phyloP scores from a whole-genome alignment of 2,113 vertebrate species.

The Suricata suricatta region DNA sequence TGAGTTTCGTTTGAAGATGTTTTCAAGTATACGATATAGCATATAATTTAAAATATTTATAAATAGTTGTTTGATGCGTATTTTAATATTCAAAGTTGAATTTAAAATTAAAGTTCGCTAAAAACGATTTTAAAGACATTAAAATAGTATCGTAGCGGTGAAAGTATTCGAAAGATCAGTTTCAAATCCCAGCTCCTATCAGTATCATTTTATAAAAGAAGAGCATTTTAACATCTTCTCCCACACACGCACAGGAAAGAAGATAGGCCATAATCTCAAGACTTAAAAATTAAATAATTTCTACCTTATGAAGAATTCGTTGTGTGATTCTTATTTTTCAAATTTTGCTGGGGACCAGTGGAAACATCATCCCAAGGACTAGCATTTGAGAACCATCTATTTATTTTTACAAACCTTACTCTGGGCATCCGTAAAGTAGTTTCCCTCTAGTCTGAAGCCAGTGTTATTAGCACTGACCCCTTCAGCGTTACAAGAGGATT shows the following conservation, averaged over 20 bases:
- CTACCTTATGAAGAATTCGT: neutral
- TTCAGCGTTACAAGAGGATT: neutral
- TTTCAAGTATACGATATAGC: neutral
- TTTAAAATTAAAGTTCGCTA: constrained; percentile 20
- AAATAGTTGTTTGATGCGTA: neutral
- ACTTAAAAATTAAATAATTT: constrained; percentile 27
- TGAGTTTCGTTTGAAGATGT: constrained; percentile 29
- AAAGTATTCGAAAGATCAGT: neutral
- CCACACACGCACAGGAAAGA: neutral
- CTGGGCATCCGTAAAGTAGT: neutral
- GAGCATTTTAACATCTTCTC: neutral
- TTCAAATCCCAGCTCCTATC: constrained; percentile 31
- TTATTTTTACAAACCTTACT: neutral
- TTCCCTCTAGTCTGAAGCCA: neutral
- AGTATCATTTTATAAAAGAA: constrained; percentile 36
- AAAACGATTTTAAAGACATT: neutral
- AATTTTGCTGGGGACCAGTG: neutral
- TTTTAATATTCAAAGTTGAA: neutral
- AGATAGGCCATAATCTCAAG: neutral
- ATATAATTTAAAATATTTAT: neutral
- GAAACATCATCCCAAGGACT: neutral
- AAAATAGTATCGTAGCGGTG: neutral
- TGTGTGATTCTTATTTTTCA: neutral
- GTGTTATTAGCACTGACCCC: neutral
- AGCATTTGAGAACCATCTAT: neutral